Conservation (phyloP, 1,140 invertebrate genomes). For the Fragariocoptes setiger region DNA sequence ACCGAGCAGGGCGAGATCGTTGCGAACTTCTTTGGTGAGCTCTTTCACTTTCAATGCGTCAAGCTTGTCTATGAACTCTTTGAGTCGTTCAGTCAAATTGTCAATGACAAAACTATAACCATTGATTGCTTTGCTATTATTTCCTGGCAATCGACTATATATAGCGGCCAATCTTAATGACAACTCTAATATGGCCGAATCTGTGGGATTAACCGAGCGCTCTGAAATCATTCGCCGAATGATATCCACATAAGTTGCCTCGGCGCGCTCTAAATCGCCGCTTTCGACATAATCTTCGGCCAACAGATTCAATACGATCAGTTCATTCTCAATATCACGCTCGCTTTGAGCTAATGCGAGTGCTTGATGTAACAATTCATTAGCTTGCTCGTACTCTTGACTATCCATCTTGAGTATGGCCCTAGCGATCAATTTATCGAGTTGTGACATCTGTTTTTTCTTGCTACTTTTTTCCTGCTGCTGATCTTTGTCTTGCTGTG, state of each 20-base stretch:
- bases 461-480: no score
- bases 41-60: not conserved
- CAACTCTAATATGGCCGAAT: not conserved
- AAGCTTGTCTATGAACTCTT: not conserved
- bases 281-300: not conserved
- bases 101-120: not conserved
- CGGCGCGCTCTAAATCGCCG: not conserved
- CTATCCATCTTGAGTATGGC: not conserved
- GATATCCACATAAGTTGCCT: not conserved
- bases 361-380: not conserved
- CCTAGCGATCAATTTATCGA: not conserved
- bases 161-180: not conserved
- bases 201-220: not conserved
- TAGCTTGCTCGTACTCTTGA: not conserved
- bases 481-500: no score
- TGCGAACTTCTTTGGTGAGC: not conserved
- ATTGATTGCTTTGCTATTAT: not conserved
- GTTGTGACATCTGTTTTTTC: not conserved
- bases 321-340: not conserved
- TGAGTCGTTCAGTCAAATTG: not conserved
- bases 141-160: not conserved
- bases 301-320: not conserved
- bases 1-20: not conserved
- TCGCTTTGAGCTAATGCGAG: not conserved
- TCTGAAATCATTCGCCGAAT: not conserved